Base-by-base conservation (phyloP, 2,888 invertebrate genomes). In the Acleris cristana region DNA sequence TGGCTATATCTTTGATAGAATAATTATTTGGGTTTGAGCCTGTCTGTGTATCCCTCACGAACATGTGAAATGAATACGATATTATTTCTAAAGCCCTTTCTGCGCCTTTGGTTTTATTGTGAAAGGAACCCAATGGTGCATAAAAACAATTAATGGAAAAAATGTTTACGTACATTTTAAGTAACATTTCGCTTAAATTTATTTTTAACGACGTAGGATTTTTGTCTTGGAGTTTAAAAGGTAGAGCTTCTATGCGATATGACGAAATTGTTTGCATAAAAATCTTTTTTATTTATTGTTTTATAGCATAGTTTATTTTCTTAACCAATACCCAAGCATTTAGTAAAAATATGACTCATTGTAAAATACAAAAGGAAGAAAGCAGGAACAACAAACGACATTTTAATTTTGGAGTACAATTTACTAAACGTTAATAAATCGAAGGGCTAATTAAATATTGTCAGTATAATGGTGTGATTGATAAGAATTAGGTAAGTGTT, bases 401-500 rank as follows among this genome's bases (percentile, higher is more conserved):
- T 48, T 48, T 18, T 48, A 48, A 18, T 51, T 30, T 56, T n/a
- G 14, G 51, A 51, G 51, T 14, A 60, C 30, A 19, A 61, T 60
- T 65, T 65, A 61, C 55, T 51, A 56, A 26, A 4, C 21, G 56
- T 45, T 58, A 56, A 57, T 51, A 30, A 65, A 61, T 57, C 16
- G 52, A 62, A n/a, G 45, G 56, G 57, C 61, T 70, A 70, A 67
- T 70, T 70, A 57, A 62, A 54, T 52, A 52, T 54, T 45, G 40
- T 19, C 53, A 59, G 51, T 67, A 10, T 34, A 62, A 67, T 62
- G 64, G 57, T 34, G 54, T 67, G 67, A 69, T 54, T 69, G 62
- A 65, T 69, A 63, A 62, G 65, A 52, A 69, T 59, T 54, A n/a
- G n/a, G n/a, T n/a, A 57, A 10, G 58, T 69, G 69, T 65, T 69